A percentile compares a stretch with the other conserved stretches of the same genome.
phyloP scores from a whole-genome alignment of 2,113 vertebrate genomes.

The Castor canadensis region DNA sequence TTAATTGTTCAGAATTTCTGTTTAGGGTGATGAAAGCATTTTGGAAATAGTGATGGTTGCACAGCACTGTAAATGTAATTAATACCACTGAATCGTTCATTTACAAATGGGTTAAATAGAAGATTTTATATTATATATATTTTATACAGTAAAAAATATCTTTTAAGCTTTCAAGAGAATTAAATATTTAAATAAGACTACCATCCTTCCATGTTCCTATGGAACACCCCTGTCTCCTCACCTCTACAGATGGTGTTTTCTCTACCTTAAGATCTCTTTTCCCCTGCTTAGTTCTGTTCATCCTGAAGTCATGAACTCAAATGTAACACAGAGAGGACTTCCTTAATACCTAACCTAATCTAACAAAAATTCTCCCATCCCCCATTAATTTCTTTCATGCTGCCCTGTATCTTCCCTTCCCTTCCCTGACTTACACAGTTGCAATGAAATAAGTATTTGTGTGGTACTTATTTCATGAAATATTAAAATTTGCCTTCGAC shows the following conservation, averaged over 20 bases:
- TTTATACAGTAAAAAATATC: not conserved
- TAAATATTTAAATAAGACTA: not conserved
- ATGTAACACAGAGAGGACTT: not conserved
- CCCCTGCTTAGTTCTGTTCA: not conserved
- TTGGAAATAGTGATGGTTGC: not conserved
- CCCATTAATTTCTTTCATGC: not conserved
- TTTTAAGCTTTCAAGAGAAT: not conserved
- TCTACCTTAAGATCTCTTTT: not conserved
- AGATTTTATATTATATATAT: no score
- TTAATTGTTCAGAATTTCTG: slow-evolving; percentile 33
- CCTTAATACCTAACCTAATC: not conserved
- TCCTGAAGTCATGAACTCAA: not conserved
- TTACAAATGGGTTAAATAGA: not conserved
- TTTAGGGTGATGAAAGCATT: slow-evolving; percentile 31
- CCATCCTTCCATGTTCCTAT: not conserved
- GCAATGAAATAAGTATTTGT: not conserved
- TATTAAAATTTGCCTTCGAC: not conserved
- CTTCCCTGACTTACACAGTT: not conserved
- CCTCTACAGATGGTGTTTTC: no score
- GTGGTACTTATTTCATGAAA: not conserved
- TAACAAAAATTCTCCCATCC: no score
- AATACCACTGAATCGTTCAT: not conserved
- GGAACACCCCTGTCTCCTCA: not conserved
- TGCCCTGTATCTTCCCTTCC: not conserved
- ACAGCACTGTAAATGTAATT: not conserved